phyloP scores from a whole-genome alignment of 2,888 invertebrate genomes.

The Pardosa pseudoannulata region DNA sequence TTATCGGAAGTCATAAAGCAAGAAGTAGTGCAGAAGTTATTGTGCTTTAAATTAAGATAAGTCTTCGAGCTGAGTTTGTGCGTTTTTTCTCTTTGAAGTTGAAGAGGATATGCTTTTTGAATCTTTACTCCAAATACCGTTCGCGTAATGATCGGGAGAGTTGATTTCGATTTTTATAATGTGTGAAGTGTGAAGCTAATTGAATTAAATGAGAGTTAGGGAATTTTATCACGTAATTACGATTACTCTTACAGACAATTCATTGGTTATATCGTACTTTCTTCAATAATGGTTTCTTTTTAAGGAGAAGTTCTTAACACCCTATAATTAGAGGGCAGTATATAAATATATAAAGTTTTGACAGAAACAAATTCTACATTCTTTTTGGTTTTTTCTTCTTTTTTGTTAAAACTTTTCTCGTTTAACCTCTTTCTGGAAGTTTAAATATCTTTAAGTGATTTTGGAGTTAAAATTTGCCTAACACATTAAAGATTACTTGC shows the following conservation, averaged over 20 bases:
- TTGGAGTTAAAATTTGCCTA: too few relatives aligned
- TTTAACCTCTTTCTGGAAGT: too few relatives aligned
- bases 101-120: background rate
- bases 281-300: too few relatives aligned
- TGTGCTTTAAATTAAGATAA: background rate
- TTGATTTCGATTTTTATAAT: background rate
- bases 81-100: background rate
- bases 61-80: background rate
- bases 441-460: too few relatives aligned
- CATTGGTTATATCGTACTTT: too few relatives aligned
- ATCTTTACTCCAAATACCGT: background rate
- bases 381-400: too few relatives aligned
- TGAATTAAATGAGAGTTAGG: background rate
- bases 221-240: background rate
- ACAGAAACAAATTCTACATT: too few relatives aligned
- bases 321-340: too few relatives aligned
- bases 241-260: background rate
- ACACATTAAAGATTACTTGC: too few relatives aligned
- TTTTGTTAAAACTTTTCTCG: too few relatives aligned
- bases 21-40: background rate
- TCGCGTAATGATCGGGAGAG: background rate
- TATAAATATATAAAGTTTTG: too few relatives aligned
- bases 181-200: background rate
- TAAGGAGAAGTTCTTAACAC: too few relatives aligned
- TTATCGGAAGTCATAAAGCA: constrained; percentile 19